Evolutionary conservation across 2,888 invertebrate genomes (phyloP).

Genomic region (Polymixis flavicincta): DNA sequence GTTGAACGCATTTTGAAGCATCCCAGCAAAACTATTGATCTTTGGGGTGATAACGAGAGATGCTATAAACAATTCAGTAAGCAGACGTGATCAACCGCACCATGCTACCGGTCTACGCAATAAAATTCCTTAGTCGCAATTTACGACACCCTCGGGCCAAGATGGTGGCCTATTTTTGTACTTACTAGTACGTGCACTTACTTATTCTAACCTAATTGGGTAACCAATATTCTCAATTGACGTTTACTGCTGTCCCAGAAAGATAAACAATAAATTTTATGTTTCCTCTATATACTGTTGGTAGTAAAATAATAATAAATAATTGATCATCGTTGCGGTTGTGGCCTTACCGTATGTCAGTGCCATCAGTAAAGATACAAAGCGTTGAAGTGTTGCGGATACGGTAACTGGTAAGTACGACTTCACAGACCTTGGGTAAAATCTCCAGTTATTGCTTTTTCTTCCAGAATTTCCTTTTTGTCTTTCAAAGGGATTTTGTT

Average conservation of each 20-base stretch:
- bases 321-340: conserved; percentile 28
- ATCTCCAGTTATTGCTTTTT: not conserved
- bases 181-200: conserved; percentile 31
- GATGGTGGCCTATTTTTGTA: conserved; percentile 44
- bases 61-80: conserved; percentile 37
- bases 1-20: not conserved
- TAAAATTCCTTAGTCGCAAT: conserved; percentile 39
- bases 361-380: conserved; percentile 14
- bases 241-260: conserved; percentile 50
- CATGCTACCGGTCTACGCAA: conserved; percentile 10
- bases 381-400: not conserved
- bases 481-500: not conserved
- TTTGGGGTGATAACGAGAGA: not conserved
- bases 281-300: conserved; percentile 20
- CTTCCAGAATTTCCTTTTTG: not conserved
- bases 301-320: conserved; percentile 43
- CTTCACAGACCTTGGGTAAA: not conserved
- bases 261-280: conserved; percentile 51
- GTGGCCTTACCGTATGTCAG: not conserved
- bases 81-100: conserved; percentile 22
- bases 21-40: conserved; percentile 10
- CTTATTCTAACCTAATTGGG: conserved; percentile 53
- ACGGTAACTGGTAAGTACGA: not conserved
- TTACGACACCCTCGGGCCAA: conserved; percentile 40
- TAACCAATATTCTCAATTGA: conserved; percentile 60